These are phyloP conservation scores for Agonopterix alstromeriana DNA, from an alignment of 2,888 invertebrate genomes.

Conservation along the genomic window DNA sequence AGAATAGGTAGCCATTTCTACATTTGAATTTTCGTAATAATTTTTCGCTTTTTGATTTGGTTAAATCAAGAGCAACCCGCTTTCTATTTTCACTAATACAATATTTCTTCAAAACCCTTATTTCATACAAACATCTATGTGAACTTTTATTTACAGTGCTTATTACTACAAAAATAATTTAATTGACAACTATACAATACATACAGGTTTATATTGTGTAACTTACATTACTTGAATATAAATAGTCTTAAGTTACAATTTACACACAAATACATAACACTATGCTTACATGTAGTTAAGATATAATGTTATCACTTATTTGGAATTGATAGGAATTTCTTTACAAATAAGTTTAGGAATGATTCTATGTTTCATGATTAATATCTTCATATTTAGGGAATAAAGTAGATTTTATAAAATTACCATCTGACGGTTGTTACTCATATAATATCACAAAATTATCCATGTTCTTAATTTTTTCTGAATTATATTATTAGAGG, in stretches of 20 bases:
- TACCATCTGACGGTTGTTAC: no score
- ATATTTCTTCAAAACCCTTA: slow-evolving; percentile 48
- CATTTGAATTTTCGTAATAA: no score
- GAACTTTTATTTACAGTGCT: slow-evolving; percentile 67
- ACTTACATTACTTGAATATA: slow-evolving; percentile 46
- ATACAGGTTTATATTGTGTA: slow-evolving; percentile 41
- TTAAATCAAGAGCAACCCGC: slow-evolving; percentile 28
- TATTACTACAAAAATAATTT: slow-evolving; percentile 74
- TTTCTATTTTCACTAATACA: slow-evolving; percentile 40
- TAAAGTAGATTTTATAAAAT: no score
- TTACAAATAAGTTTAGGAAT: background rate
- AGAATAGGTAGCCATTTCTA: no score
- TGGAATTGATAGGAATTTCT: slow-evolving; percentile 16
- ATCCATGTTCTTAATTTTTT: no score
- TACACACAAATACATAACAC: slow-evolving; percentile 30
- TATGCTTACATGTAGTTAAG: background rate
- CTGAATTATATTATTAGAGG: no score
- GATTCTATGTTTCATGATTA: background rate
- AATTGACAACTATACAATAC: slow-evolving; percentile 68
- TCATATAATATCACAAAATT: no score
- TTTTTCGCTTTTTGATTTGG: background rate
- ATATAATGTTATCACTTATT: slow-evolving; percentile 24
- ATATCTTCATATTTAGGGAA: no score
- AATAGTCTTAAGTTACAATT: slow-evolving; percentile 47
- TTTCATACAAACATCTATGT: slow-evolving; percentile 61